A percentile compares a stretch with the other conserved stretches of the same genome.
These are phyloP conservation scores for Acheta domesticus DNA, from an alignment of 2,888 invertebrate species.

Conservation along the genomic window DNA sequence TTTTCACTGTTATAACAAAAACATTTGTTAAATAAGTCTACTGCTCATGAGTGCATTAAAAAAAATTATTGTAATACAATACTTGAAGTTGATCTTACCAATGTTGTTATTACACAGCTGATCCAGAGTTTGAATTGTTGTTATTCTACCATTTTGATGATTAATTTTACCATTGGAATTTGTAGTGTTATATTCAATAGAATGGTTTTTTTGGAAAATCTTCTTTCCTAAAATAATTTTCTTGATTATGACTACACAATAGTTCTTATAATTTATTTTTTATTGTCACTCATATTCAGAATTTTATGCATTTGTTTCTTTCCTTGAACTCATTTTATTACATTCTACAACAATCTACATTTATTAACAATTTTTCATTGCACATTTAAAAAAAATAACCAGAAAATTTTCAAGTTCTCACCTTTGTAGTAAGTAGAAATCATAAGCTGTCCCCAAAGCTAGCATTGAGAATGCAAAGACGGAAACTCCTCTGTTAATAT, in stretches of 20 bases:
- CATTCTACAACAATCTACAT: too few species aligned
- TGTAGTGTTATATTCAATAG: background rate
- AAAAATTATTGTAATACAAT: too few species aligned
- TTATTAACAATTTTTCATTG: too few species aligned
- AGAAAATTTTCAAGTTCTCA: background rate
- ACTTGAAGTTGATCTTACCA: background rate
- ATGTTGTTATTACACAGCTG: background rate
- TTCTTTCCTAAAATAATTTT: slow-evolving; percentile 1
- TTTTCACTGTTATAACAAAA: too few species aligned
- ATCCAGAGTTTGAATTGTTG: background rate
- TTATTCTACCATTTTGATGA: background rate
- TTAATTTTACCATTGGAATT: background rate
- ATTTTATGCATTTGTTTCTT: too few species aligned
- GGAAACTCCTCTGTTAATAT: slow-evolving; percentile 52
- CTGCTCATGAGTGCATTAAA: too few species aligned
- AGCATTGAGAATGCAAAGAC: slow-evolving; percentile 56
- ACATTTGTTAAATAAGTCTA: too few species aligned
- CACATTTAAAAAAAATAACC: too few species aligned
- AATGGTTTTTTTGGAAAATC: background rate
- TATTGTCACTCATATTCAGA: background rate
- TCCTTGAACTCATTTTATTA: too few species aligned
- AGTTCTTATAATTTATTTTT: background rate
- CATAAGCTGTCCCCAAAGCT: slow-evolving; percentile 66
- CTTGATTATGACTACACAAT: background rate
- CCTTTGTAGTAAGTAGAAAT: slow-evolving; percentile 52